These are phyloP conservation scores for Trissonchulus sp. DNA, from an alignment of 2,888 invertebrate genomes.

Conservation along the genomic window DNA sequence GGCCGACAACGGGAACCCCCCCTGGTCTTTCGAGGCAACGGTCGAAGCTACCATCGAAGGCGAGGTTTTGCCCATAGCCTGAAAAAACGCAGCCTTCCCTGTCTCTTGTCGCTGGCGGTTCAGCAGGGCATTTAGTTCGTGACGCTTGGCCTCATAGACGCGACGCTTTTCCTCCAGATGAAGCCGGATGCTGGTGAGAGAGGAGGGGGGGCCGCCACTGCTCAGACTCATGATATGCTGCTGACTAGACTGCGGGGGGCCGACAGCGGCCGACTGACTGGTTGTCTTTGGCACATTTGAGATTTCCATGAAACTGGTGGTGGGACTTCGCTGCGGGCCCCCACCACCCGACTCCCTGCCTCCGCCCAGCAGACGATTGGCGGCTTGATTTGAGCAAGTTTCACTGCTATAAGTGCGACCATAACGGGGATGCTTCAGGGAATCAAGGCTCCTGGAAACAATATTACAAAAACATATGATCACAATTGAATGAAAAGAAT, in stretches of 20 bases:
- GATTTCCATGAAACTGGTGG: not conserved
- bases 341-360: not conserved
- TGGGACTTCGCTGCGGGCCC: not conserved
- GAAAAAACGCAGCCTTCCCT: constrained; percentile 42
- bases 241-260: not conserved
- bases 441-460: constrained; percentile 30
- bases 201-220: not conserved
- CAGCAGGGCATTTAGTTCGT: constrained; percentile 16
- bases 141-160: constrained; percentile 32
- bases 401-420: not conserved
- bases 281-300: not conserved
- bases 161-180: constrained; percentile 47
- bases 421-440: constrained; percentile 26
- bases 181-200: constrained; percentile 41
- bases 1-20: no score
- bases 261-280: not conserved
- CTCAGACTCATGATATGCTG: no score
- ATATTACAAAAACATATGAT: no score
- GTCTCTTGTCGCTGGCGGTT: constrained; percentile 36
- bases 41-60: not conserved
- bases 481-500: no score
- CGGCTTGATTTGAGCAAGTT: no score
- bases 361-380: no score
- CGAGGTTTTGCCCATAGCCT: constrained; percentile 4
- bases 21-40: not conserved